A percentile compares a stretch with the other conserved stretches of the same genome.
Conservation (phyloP, 2,888 invertebrate species). For the Campopleginae sp. region DNA sequence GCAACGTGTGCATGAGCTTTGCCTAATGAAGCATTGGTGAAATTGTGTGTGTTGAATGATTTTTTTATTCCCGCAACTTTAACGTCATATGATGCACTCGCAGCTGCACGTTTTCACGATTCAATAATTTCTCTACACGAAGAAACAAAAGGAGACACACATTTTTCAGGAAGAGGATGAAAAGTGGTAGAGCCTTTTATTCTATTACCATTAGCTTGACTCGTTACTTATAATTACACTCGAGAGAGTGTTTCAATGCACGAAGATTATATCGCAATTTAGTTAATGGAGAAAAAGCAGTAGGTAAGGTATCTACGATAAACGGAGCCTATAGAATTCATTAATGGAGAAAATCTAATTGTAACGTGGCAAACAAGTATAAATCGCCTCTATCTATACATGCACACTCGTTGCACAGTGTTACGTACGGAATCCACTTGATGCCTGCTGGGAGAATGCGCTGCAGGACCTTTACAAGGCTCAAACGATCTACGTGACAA, state of each 20-base stretch:
- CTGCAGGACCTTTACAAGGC: slow-evolving; percentile 57
- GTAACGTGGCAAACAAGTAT: not conserved
- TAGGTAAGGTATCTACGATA: slow-evolving; percentile 5
- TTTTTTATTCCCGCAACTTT: not conserved
- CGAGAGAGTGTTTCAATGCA: not conserved
- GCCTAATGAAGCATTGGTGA: not conserved
- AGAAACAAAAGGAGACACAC: not conserved
- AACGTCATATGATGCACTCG: not conserved
- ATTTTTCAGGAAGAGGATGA: not conserved
- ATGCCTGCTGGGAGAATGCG: slow-evolving; percentile 5
- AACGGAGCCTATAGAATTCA: slow-evolving; percentile 2
- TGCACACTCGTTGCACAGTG: not conserved
- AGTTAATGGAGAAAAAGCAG: slow-evolving; percentile 10
- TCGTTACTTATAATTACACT: not conserved
- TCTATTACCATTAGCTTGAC: not conserved
- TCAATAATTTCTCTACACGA: not conserved
- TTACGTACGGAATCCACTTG: slow-evolving; percentile 2
- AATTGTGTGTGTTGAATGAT: not conserved
- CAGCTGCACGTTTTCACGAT: not conserved
- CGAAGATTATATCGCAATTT: slow-evolving; percentile 5
- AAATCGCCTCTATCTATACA: not conserved
- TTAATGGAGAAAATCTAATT: slow-evolving; percentile 34
- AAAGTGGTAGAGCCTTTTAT: not conserved
- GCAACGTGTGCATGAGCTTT: not conserved
- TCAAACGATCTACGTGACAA: slow-evolving; percentile 67